Evolutionary conservation across 2,888 invertebrate species (phyloP), one percentile per base, ranked within the genome.

Genomic region (Polymixis flavicincta): DNA sequence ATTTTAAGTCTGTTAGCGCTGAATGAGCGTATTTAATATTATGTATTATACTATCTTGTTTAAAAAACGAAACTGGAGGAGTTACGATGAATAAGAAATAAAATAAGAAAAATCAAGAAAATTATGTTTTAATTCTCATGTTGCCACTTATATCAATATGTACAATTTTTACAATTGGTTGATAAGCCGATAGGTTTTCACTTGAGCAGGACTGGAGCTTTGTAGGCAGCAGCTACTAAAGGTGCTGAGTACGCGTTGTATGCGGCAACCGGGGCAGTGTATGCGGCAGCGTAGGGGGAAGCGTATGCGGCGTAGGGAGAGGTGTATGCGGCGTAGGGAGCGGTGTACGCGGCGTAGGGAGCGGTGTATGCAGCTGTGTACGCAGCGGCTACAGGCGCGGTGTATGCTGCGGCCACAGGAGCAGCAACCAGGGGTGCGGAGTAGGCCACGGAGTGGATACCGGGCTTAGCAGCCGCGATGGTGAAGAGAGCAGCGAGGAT

Each of bases 401-500:
- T 67, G 78, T 80, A 80, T 19, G 80, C 82, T 6, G 80, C 80
- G n/a, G 80, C 80, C n/a, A 80, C 83, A 19, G 80, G 80, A 0
- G 80, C 80, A 3, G 80, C 91, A 9, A 94, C 91, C 2, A 90
- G 71, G 0, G 92, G 91, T 0, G 92, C 90, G 0, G 90, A 82
- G 82, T 90, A 91, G 0, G 90, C 90, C 63, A 94, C 92, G 13
- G 89, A 80, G n/a, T 94, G 92, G 75, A 94, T 93, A 71, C 95
- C 95, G 42, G 96, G 96, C 83, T 96, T 96, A 70, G 96, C 96
- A 28, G 93, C 92, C 69, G 90, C 95, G 25, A 95, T 84, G 76
- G 94, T 94, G 86, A 96, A 76, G 60, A 96, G 88, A 77, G 94
- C 90, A 85, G 92, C 90, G 89, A 96, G 90, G 78, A 95, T 88